phyloP scores from a whole-genome alignment of 2,113 vertebrate genomes.

The Aix galericulata region DNA sequence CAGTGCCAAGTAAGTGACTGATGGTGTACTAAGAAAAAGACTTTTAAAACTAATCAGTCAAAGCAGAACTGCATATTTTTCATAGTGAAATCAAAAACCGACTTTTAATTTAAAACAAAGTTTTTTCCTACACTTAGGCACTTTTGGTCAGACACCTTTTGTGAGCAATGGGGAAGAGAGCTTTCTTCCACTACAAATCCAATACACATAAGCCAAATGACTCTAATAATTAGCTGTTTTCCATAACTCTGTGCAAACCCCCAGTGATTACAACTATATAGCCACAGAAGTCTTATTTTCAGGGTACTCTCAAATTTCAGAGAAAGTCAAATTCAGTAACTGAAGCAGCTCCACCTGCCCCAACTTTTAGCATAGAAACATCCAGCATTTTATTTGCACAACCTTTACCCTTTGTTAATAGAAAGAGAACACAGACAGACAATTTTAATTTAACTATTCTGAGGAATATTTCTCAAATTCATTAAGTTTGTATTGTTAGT shows the following conservation, averaged over 20 bases:
- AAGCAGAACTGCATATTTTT: not conserved
- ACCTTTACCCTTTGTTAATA: not conserved
- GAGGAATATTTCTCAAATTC: not conserved
- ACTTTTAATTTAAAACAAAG: not conserved
- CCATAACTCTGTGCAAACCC: not conserved
- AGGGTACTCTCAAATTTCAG: not conserved
- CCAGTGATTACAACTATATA: not conserved
- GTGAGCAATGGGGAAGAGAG: not conserved
- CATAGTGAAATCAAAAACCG: not conserved
- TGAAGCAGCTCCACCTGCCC: not conserved
- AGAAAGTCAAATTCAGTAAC: not conserved
- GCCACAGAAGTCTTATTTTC: not conserved
- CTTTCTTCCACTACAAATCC: not conserved
- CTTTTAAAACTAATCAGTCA: not conserved
- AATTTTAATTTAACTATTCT: not conserved
- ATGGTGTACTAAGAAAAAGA: not conserved
- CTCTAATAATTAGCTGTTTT: not conserved
- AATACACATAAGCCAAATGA: not conserved
- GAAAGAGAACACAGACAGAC: not conserved
- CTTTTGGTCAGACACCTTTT: not conserved
- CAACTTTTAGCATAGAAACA: not conserved
- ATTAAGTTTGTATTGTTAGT: not conserved
- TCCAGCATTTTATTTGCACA: not conserved
- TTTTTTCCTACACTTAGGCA: fast-evolving
- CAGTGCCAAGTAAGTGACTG: not conserved